phyloP scores from a whole-genome alignment of 1,140 invertebrate genomes.

The Calosoma granatense region DNA sequence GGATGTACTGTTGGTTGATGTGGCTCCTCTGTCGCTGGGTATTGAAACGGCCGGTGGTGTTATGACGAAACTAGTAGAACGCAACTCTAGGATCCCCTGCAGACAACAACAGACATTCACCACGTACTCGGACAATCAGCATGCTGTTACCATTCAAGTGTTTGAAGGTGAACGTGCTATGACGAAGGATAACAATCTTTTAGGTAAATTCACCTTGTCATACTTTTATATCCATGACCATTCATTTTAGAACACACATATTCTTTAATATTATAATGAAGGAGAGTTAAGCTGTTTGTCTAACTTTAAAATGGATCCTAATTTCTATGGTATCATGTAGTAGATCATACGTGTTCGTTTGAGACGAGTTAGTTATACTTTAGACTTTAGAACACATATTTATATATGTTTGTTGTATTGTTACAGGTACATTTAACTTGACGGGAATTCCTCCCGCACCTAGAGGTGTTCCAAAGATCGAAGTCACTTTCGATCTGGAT shows the following conservation, averaged over 20 bases:
- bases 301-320: slow-evolving; percentile 41
- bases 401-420: slow-evolving; percentile 21
- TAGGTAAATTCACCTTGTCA: slow-evolving; percentile 80
- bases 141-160: slow-evolving; percentile 67
- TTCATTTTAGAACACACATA: not conserved
- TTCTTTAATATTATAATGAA: not conserved
- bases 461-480: slow-evolving; percentile 86
- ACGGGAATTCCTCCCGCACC: slow-evolving; percentile 63
- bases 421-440: slow-evolving; percentile 53
- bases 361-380: slow-evolving; percentile 47
- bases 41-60: slow-evolving; percentile 60
- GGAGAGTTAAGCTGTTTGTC: not conserved
- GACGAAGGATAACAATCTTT: slow-evolving; percentile 58
- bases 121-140: slow-evolving; percentile 56
- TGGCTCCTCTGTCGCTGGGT: slow-evolving; percentile 58
- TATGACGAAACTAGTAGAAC: slow-evolving; percentile 54
- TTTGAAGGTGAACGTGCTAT: slow-evolving; percentile 50
- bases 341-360: slow-evolving; percentile 42
- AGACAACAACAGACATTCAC: slow-evolving; percentile 56
- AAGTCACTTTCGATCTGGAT: slow-evolving; percentile 71
- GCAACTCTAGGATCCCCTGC: slow-evolving; percentile 58
- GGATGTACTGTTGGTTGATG: slow-evolving; percentile 65
- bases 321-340: slow-evolving; percentile 59
- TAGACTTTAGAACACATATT: not conserved
- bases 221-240: slow-evolving; percentile 33